Conservation (phyloP, 53 echinoderm and acorn worm genomes). For the Astropecten irregularis region DNA sequence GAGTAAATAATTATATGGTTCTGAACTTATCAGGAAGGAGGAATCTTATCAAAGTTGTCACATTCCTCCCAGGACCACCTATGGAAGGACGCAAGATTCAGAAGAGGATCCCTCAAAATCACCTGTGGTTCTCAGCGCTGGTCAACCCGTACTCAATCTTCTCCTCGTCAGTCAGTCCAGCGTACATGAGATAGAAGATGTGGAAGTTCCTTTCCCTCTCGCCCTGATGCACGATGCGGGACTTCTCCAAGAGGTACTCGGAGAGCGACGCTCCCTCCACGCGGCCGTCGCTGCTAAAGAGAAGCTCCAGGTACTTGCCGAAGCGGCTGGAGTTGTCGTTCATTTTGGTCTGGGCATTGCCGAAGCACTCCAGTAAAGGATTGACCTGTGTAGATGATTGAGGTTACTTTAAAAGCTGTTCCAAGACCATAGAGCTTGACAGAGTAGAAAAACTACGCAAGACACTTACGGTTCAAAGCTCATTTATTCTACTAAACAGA, state of each 20-base stretch:
- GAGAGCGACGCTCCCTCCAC: constrained; percentile 84
- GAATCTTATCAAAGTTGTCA: too few species aligned
- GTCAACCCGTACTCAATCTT: constrained; percentile 72
- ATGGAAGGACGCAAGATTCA: too few species aligned
- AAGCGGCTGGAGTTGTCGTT: constrained; percentile 97
- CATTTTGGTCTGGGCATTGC: constrained; percentile 95
- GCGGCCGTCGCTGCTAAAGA: constrained; percentile 72
- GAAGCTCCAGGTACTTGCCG: constrained; percentile 86
- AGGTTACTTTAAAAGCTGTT: too few species aligned
- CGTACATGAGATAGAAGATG: constrained; percentile 92
- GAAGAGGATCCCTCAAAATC: too few species aligned
- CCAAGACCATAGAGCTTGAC: too few species aligned
- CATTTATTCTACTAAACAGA: too few species aligned
- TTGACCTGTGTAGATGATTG: constrained; percentile 93
- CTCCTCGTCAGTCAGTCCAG: constrained; percentile 74
- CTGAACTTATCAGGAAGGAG: too few species aligned
- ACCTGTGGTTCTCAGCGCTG: constrained; percentile 74
- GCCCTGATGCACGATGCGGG: constrained; percentile 75
- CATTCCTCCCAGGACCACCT: too few species aligned
- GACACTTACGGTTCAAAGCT: too few species aligned
- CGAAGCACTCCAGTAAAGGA: constrained; percentile 89
- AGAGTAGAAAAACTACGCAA: too few species aligned
- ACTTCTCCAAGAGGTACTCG: constrained; percentile 95
- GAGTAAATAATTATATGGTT: too few species aligned
- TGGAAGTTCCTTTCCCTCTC: constrained; percentile 93